Percentiles rank a stretch among this genome's conserved stretches.
Evolutionary conservation across 2,888 invertebrate species (phyloP).

Genomic region (Sisyra nigra): DNA sequence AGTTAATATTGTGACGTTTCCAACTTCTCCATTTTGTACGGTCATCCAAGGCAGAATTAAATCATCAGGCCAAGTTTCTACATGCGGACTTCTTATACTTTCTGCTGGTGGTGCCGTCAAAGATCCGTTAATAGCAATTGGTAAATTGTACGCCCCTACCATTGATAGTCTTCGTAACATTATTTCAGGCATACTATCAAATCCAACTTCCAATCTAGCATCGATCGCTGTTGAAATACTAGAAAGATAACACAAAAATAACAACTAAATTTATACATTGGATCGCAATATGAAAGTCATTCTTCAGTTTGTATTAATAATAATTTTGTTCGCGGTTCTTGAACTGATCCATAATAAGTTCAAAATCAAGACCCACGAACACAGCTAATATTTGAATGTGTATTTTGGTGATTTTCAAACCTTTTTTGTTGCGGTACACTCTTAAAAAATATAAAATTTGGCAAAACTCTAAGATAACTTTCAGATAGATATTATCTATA

Average conservation of each 20-base stretch:
- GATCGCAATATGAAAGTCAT: no score
- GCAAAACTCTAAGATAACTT: no score
- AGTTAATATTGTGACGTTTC: constrained; percentile 43
- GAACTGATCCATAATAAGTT: background rate
- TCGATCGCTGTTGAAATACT: constrained; percentile 56
- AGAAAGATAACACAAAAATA: constrained; percentile 19
- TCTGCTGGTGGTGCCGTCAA: constrained; percentile 23
- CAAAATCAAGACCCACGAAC: no score
- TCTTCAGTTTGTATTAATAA: background rate
- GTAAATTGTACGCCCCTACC: constrained; percentile 43
- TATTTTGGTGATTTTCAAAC: no score
- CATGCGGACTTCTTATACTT: constrained; percentile 15
- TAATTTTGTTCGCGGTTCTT: background rate
- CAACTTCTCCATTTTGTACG: constrained; percentile 28
- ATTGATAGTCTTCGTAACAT: constrained; percentile 52
- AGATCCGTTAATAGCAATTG: constrained; percentile 30
- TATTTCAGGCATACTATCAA: constrained; percentile 64
- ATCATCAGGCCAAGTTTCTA: constrained; percentile 27
- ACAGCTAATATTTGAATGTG: no score
- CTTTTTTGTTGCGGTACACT: no score
- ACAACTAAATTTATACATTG: no score
- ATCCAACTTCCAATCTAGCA: constrained; percentile 61
- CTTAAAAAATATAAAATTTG: no score
- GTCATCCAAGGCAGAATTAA: constrained; percentile 32
- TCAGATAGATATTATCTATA: no score